These are phyloP conservation scores for Tribolium freemani DNA, from an alignment of 2,888 invertebrate species.

Conservation along the genomic window DNA sequence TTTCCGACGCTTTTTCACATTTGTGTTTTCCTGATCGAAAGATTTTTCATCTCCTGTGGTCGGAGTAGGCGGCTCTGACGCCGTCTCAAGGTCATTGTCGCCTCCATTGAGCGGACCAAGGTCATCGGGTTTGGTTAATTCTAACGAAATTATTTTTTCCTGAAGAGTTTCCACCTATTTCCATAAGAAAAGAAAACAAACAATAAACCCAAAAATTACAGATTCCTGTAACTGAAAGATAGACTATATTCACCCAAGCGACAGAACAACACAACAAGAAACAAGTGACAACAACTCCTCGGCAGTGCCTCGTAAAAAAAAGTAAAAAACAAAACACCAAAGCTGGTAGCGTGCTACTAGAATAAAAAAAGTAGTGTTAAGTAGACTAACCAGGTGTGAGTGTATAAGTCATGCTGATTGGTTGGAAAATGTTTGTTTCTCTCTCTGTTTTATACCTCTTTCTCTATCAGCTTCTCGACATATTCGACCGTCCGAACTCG, in stretches of 20 bases:
- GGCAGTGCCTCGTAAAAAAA: background rate
- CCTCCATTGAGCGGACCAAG: slow-evolving; percentile 56
- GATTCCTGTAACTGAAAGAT: background rate
- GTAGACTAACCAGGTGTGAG: slow-evolving; percentile 61
- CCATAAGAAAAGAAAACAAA: slow-evolving; percentile 9
- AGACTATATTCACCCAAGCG: slow-evolving; percentile 22
- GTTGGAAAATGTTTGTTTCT: slow-evolving; percentile 42
- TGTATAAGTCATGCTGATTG: slow-evolving; percentile 58
- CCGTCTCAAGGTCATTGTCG: slow-evolving; percentile 69
- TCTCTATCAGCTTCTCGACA: slow-evolving; percentile 95
- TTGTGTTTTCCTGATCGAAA: slow-evolving; percentile 68
- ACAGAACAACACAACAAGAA: background rate
- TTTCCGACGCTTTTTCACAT: slow-evolving; percentile 67
- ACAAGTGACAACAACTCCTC: background rate
- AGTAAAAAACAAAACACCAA: background rate
- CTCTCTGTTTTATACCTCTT: slow-evolving; percentile 80
- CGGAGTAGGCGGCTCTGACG: slow-evolving; percentile 70
- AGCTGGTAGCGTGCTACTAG: slow-evolving; percentile 36
- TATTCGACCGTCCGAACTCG: slow-evolving; percentile 93
- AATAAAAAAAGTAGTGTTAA: slow-evolving; percentile 56
- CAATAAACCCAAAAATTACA: background rate
- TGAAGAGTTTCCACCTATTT: slow-evolving; percentile 89
- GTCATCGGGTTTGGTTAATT: slow-evolving; percentile 74
- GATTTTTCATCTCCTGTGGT: slow-evolving; percentile 70
- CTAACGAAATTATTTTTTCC: slow-evolving; percentile 92